These are phyloP conservation scores for Heterodera filipjevi DNA, from an alignment of 2,888 invertebrate species.

Conservation along the genomic window DNA sequence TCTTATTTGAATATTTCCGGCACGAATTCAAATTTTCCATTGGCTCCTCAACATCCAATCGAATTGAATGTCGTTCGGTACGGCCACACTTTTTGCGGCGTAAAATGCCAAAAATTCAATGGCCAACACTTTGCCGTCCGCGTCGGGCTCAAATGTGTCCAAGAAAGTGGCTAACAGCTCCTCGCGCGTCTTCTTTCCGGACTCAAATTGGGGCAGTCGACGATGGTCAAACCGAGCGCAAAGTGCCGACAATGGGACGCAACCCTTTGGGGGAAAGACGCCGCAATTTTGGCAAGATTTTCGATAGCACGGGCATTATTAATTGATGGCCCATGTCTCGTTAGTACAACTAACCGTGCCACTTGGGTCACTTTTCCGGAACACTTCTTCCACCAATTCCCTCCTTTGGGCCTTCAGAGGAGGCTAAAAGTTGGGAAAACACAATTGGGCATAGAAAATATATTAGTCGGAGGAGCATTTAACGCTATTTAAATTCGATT, in stretches of 20 bases:
- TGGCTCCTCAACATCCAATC: constrained; percentile 91
- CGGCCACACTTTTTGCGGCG: constrained; percentile 87
- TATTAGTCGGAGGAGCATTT: background rate
- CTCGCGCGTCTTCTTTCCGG: constrained; percentile 84
- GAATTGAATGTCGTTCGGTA: constrained; percentile 90
- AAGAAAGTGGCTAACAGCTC: constrained; percentile 80
- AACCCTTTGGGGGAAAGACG: constrained; percentile 39
- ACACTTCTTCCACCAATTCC: constrained; percentile 26
- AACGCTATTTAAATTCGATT: no score
- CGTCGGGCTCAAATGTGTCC: constrained; percentile 72
- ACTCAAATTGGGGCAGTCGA: constrained; percentile 81
- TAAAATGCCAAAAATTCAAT: constrained; percentile 86
- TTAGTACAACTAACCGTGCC: background rate
- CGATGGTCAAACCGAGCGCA: constrained; percentile 71
- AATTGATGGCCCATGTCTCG: no score
- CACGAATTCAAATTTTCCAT: constrained; percentile 77
- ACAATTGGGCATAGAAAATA: background rate
- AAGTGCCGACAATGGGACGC: constrained; percentile 79
- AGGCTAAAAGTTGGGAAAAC: constrained; percentile 7
- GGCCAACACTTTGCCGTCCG: constrained; percentile 66
- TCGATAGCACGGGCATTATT: background rate
- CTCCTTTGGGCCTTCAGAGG: constrained; percentile 24
- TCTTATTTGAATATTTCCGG: background rate
- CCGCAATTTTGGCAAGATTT: background rate
- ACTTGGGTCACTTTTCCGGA: constrained; percentile 21